Evolutionary conservation across 2,797 vertebrate species (phyloP).

Genomic region (Enteromius anoplus): DNA sequence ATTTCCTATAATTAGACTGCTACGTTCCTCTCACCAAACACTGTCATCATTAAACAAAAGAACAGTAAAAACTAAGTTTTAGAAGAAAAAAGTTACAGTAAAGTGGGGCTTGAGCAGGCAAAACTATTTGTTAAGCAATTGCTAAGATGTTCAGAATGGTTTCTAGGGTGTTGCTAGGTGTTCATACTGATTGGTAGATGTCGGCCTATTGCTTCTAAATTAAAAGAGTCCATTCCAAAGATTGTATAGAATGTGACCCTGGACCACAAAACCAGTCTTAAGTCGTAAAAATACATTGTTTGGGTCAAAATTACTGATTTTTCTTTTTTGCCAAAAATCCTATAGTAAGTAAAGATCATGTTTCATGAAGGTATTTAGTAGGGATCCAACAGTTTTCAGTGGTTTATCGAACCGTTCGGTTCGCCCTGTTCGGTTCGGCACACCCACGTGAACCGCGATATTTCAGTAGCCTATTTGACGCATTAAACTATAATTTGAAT

Average conservation of each 20-base stretch:
- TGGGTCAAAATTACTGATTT: too few relatives aligned
- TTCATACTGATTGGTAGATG: not conserved
- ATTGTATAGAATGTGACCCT: not conserved
- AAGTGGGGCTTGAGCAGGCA: not conserved
- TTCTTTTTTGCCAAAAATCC: too few relatives aligned
- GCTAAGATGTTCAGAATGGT: not conserved
- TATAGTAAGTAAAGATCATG: too few relatives aligned
- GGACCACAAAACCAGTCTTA: too few relatives aligned
- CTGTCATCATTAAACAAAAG: not conserved
- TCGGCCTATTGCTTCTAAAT: not conserved
- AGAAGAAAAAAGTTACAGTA: not conserved
- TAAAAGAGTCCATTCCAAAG: not conserved
- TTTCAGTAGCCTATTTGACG: too few relatives aligned
- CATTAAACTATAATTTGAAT: too few relatives aligned
- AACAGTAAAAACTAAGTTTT: not conserved
- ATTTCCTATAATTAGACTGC: slow-evolving; percentile 5
- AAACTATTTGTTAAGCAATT: not conserved
- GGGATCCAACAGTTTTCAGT: too few relatives aligned
- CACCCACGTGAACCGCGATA: too few relatives aligned
- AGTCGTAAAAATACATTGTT: too few relatives aligned
- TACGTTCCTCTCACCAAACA: not conserved
- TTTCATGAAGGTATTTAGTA: too few relatives aligned
- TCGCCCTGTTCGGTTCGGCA: too few relatives aligned
- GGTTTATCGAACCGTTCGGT: too few relatives aligned
- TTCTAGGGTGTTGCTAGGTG: slow-evolving; percentile 7